These are phyloP conservation scores for Petrolisthes manimaculis DNA, from an alignment of 2,888 invertebrate genomes.

Conservation along the genomic window DNA sequence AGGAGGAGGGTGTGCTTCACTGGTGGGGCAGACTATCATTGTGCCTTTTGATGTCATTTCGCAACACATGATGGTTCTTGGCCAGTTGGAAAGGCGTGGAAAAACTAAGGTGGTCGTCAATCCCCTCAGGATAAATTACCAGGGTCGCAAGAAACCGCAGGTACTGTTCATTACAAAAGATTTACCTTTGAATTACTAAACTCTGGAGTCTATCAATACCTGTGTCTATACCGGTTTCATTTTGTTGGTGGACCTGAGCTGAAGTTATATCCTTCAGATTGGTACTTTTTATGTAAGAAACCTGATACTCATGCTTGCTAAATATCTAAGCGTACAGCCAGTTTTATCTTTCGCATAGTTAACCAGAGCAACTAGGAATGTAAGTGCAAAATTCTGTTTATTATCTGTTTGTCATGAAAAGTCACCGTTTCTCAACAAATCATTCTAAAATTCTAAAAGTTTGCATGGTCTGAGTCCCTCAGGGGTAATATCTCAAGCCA, in stretches of 20 bases:
- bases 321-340: no score
- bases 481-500: no score
- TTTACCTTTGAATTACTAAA: background rate
- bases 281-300: no score
- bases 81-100: slow-evolving; percentile 70
- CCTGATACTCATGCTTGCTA: no score
- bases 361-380: no score
- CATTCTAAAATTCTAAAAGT: no score
- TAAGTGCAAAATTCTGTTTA: no score
- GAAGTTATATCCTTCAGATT: no score
- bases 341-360: no score
- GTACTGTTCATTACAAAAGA: background rate
- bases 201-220: background rate
- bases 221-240: background rate
- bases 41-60: slow-evolving; percentile 97
- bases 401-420: no score
- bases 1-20: slow-evolving; percentile 90
- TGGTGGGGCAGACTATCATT: slow-evolving; percentile 93
- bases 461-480: no score
- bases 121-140: slow-evolving; percentile 77
- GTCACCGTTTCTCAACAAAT: no score
- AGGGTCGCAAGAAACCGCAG: slow-evolving; percentile 39
- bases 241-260: background rate
- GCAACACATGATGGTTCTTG: slow-evolving; percentile 96
- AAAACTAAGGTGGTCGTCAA: slow-evolving; percentile 74